These are phyloP conservation scores for Trachelus tabidus DNA, from an alignment of 2,888 invertebrate species.

Conservation along the genomic window DNA sequence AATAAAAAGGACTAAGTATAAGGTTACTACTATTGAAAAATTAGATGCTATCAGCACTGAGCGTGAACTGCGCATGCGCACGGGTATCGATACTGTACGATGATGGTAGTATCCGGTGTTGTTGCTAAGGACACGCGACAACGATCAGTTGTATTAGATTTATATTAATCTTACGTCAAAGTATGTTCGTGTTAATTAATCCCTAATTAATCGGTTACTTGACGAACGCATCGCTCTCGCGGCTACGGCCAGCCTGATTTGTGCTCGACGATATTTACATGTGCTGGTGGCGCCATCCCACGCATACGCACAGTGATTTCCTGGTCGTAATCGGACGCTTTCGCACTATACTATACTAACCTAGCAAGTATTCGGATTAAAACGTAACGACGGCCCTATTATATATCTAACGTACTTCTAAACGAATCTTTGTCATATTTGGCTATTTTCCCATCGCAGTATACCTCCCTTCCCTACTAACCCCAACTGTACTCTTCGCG, in stretches of 20 bases:
- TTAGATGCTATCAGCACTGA: not conserved
- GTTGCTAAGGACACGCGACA: not conserved
- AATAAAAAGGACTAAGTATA: not conserved
- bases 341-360: conserved; percentile 32
- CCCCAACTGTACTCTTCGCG: not conserved
- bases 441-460: conserved; percentile 44
- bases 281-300: conserved; percentile 27
- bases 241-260: conserved; percentile 34
- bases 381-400: conserved; percentile 48
- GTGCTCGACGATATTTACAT: conserved; percentile 55
- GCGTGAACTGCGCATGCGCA: not conserved
- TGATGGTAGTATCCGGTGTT: not conserved
- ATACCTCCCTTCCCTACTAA: too few relatives aligned
- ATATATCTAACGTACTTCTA: conserved; percentile 41
- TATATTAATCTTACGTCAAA: not conserved
- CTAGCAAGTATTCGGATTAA: conserved; percentile 49
- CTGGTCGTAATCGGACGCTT: conserved; percentile 9
- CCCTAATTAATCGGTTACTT: not conserved
- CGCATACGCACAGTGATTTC: conserved; percentile 10
- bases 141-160: not conserved
- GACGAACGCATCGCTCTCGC: not conserved
- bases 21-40: not conserved
- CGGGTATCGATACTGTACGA: not conserved
- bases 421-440: conserved; percentile 57
- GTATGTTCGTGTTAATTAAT: not conserved